Evolutionary conservation across 2,113 vertebrate species (phyloP), one percentile per base, ranked within the genome.

Genomic region (Rhea americana): DNA sequence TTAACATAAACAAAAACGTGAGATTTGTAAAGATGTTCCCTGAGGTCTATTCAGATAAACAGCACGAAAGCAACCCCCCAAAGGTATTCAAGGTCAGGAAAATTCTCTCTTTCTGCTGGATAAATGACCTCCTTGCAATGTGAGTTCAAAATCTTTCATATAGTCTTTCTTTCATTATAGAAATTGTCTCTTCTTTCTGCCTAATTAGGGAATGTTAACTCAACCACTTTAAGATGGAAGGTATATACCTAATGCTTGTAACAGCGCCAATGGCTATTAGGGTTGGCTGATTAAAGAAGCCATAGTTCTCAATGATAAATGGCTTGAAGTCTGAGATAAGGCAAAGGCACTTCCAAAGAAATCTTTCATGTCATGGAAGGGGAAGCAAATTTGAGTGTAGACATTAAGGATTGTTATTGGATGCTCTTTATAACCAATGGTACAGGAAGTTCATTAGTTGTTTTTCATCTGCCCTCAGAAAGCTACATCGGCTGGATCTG

Each of bases 351-450:
- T 96, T 97, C 88, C 91, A 97, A 35, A 88, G 74, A 97, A 97
- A 97, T 97, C 93, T 95, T 97, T 97, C 94, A 85, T 96, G 94
- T 97, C 82, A 45, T 92, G 82, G 90, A 93, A 96, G 81, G 96
- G 94, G 91, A 97, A 97, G 78, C 72, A 94, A 89, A 91, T 95
- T 83, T 93, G 77, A 7, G 2, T 93, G 73, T 89, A 72, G 71
- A 87, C 56, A 68, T 94, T 95, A 96, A 93, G 87, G 89, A 93
- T 91, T 96, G 80, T 77, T 97, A 91, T 68, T 95, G 61, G 82
- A 81, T 87, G 72, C 41, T 95, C 93, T 95, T 96, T 97, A 96
- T 94, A 96, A 95, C 91, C 88, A 88, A 41, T 79, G 55, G 41
- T 85, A 96, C 74, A 87, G 94, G 85, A 98, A 97, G 94, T 96